Conservation (phyloP, 2,113 vertebrate genomes). For the Fregata magnificens region DNA sequence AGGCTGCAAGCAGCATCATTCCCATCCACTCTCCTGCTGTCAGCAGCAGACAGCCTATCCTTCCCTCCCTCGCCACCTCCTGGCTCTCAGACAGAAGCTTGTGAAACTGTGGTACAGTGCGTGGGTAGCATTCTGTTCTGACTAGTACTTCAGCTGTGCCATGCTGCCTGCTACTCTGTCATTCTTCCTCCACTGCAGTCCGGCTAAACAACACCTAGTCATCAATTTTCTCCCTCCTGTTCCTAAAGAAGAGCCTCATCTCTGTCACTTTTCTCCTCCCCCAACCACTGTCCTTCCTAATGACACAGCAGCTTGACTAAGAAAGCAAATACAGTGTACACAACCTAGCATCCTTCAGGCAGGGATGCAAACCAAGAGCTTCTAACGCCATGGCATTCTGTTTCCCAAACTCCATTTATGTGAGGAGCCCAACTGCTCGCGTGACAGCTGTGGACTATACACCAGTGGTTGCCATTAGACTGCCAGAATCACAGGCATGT, state of each 20-base stretch:
- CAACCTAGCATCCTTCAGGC: background rate
- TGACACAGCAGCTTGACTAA: background rate
- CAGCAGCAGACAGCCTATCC: slow-evolving; percentile 7
- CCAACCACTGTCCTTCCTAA: background rate
- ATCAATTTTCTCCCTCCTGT: background rate
- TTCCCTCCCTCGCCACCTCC: slow-evolving; percentile 10
- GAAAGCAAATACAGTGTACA: background rate
- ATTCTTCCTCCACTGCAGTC: background rate
- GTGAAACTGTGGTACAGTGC: background rate
- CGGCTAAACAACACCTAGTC: background rate
- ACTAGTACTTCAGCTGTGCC: slow-evolving; percentile 15
- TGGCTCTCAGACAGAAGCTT: slow-evolving; percentile 18
- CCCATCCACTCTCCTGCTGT: slow-evolving; percentile 11
- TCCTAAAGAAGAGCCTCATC: background rate
- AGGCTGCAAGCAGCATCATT: background rate
- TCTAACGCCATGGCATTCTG: background rate
- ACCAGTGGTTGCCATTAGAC: background rate
- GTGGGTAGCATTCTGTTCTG: slow-evolving; percentile 36
- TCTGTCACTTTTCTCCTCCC: background rate
- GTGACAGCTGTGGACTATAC: background rate
- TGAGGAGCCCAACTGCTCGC: background rate
- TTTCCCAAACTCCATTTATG: background rate
- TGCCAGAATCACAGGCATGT: background rate
- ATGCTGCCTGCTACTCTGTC: background rate
- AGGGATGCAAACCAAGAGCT: background rate